Base-by-base conservation (phyloP, 1,140 invertebrate genomes). In the Eueides isabella region DNA sequence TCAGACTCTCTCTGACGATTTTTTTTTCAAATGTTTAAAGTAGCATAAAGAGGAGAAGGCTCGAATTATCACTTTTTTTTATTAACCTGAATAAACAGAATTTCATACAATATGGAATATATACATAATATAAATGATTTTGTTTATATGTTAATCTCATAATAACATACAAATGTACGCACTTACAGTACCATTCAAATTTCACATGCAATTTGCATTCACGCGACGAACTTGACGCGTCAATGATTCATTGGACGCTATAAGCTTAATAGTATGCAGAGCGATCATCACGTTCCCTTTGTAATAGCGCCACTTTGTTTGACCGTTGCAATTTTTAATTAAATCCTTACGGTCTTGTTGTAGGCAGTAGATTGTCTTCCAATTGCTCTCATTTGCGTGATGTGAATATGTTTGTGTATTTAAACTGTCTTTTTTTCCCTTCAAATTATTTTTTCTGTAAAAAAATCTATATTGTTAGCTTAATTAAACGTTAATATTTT, bases 171-270 rank as follows among this genome's bases (percentile, higher is more conserved):
- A 63, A 30, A 63, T 63, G 5, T 31, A 63, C 30, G 29, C 61
- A 19, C 61, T 63, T 63, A 11, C 19, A 63, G n/a, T 63, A 16
- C n/a, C 6, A 63, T 63, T 14, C 1, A 63, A 63, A 63, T 63
- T 55, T 55, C 48, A 28, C 29, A 5, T n/a, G 11, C 61, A 31
- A 63, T 55, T 38, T 33, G 31, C 29, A 61, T 19, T 69, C 29
- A 29, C 61, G 9, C n/a, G n/a, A 33, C 65, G 67, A 61, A 41
- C 23, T 61, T 29, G 31, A 28, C 55, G 14, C 48, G 55, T 69
- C 30, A 69, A 69, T 23, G 67, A 69, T 61, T 61, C 44, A 69
- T 69, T 28, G 67, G n/a, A 31, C 48, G 31, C 67, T 35, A 69
- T 69, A 61, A 19, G 55, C 48, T 35, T 69, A 68, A 68, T 68